These are phyloP conservation scores for Peromyscus attwateri DNA, from an alignment of 2,797 vertebrate genomes.

Conservation along the genomic window DNA sequence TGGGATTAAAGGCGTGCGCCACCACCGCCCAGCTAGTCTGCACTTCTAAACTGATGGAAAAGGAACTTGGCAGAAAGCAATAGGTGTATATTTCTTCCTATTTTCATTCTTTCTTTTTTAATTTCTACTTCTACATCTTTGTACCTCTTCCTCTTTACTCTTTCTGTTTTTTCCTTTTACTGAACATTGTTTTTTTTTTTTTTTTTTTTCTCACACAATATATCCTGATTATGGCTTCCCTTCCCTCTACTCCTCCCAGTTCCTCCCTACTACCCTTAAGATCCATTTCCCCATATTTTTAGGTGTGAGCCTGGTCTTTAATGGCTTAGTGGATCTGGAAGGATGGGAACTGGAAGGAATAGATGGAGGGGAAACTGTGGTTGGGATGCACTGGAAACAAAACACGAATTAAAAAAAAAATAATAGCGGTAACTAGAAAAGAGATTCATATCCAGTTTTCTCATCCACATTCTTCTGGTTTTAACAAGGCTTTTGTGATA, in stretches of 20 bases:
- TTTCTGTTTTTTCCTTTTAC: neutral
- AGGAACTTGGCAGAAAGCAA: neutral
- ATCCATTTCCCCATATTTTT: neutral
- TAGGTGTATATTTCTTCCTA: neutral
- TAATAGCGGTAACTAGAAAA: neutral
- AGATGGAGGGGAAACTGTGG: accelerated
- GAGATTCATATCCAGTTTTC: neutral
- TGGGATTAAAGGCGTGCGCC: too few relatives aligned
- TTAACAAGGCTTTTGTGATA: neutral
- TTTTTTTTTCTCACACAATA: neutral
- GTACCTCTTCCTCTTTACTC: neutral
- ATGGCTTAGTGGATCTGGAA: neutral
- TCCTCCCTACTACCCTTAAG: neutral
- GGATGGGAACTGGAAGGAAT: neutral
- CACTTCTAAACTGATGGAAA: conserved; percentile 3
- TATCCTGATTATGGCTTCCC: neutral
- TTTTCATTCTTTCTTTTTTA: neutral
- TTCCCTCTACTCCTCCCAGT: neutral
- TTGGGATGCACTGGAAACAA: neutral
- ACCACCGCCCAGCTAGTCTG: too few relatives aligned
- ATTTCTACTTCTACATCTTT: neutral
- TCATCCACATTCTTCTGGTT: neutral
- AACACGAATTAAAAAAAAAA: neutral
- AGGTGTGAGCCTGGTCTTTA: neutral
- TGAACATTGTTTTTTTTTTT: neutral